phyloP scores from a whole-genome alignment of 2,113 vertebrate genomes.

The Argyrosomus japonicus region DNA sequence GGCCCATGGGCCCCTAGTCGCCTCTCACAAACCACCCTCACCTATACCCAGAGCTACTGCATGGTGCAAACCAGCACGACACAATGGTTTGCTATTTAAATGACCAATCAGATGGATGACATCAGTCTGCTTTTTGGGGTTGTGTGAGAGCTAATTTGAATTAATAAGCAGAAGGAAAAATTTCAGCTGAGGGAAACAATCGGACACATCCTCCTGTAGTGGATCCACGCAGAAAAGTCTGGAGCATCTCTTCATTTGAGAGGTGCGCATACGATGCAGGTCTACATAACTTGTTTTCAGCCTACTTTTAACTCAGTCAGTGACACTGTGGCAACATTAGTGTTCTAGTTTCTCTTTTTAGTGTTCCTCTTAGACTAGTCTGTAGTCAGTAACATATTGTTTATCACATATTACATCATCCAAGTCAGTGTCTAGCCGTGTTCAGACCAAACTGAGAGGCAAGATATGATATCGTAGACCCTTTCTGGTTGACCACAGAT shows the following conservation, averaged over 20 bases:
- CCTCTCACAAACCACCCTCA: neutral
- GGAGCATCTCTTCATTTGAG: neutral
- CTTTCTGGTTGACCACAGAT: neutral
- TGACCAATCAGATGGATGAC: slow-evolving; percentile 10
- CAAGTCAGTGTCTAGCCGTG: neutral
- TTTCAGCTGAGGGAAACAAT: slow-evolving; percentile 15
- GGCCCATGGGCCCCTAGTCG: neutral
- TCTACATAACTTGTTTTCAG: neutral
- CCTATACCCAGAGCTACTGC: neutral
- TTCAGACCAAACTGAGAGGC: neutral
- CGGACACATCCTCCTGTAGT: slow-evolving; percentile 43
- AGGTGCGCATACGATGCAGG: neutral
- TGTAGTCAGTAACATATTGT: neutral
- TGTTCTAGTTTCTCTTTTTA: neutral
- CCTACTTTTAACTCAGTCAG: too few species aligned
- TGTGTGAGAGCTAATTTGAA: slow-evolving; percentile 54
- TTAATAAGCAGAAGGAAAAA: slow-evolving; percentile 44
- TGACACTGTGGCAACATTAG: neutral
- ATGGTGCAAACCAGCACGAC: slow-evolving; percentile 6
- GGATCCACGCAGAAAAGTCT: slow-evolving; percentile 28
- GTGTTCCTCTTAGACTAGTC: too few species aligned
- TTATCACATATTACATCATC: neutral
- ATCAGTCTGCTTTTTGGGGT: slow-evolving; percentile 20
- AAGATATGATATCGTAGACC: neutral
- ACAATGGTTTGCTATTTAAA: slow-evolving; percentile 27